A percentile compares a stretch with the other conserved stretches of the same genome.
phyloP scores from a whole-genome alignment of 2,113 vertebrate genomes.

The Lagopus muta region DNA sequence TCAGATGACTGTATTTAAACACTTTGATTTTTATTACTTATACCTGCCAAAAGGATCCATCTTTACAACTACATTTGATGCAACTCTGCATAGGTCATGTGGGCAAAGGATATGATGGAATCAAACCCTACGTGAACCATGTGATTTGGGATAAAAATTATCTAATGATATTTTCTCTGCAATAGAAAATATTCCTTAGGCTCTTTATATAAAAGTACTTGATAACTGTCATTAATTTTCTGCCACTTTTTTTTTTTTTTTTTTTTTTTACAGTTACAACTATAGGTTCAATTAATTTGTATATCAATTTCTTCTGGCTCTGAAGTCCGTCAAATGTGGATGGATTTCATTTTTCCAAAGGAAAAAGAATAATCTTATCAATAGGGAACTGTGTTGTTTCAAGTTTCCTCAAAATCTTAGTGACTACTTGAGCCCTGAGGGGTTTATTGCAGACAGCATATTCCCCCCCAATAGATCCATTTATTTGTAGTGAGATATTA shows the following conservation, averaged over 20 bases:
- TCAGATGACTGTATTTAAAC: neutral
- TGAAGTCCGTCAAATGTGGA: neutral
- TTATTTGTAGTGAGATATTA: neutral
- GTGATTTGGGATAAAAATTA: neutral
- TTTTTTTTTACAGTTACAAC: slow-evolving; percentile 1
- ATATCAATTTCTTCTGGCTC: slow-evolving; percentile 14
- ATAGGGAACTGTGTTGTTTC: neutral
- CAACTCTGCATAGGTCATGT: neutral
- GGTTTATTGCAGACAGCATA: neutral
- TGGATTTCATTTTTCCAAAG: slow-evolving; percentile 37
- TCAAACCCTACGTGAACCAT: neutral
- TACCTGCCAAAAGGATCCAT: neutral
- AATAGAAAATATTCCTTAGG: neutral
- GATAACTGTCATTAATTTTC: neutral
- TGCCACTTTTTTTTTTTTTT: neutral
- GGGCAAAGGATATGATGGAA: neutral
- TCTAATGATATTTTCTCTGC: neutral
- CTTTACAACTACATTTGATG: neutral
- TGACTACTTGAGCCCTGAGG: neutral
- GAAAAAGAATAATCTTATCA: slow-evolving; percentile 29
- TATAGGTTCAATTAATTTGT: neutral
- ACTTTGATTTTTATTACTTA: neutral
- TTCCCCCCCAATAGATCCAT: neutral
- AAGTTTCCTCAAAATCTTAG: neutral
- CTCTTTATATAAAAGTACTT: neutral